Base-by-base conservation (phyloP, 2,888 invertebrate species). In the Trypoxylon attenuatum region DNA sequence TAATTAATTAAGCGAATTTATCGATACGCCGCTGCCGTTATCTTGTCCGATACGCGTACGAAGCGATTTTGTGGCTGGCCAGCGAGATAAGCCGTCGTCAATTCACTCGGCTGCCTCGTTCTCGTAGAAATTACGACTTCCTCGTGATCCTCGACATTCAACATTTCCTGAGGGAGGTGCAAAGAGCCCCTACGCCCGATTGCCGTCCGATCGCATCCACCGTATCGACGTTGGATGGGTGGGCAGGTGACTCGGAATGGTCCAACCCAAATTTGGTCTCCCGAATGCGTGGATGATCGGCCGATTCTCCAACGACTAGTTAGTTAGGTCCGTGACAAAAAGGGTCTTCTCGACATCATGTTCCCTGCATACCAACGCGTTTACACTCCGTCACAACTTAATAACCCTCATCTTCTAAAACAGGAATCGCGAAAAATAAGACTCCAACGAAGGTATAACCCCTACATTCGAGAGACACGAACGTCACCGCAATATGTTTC, bases 1-100 rank as follows among this genome's bases (percentile, higher is more conserved):
- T 84, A 84, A 84, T 84, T 84, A 84, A 84, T 84, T 84, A 84
- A 71, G 72, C 64, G 73, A 81, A 81, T 82, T 82, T 81, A 83
- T 84, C 79, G 82, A 76, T 76, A 75, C 76, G 64, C 71, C 74
- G 59, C 61, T 58, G 69, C 65, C 73, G 78, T 80, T 82, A 82
- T 82, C 82, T 73, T 78, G 77, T 77, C 71, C 66, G 80, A 80
- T 82, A 82, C 69, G 73, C 77, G 75, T 76, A 67, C 67, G 64
- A 61, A 57, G 42, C 72, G 79, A 74, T 78, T 75, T 76, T 73
- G 71, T 69, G 71, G 67, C 67, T 74, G 65, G 58, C 58, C 64
- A 66, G 71, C 64, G 64, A 75, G 80, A 80, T 80, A 80, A 76
- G 74, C 73, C 74, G 71, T 76, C 75, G 73, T 76, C 76, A 71